Evolutionary conservation across 2,888 invertebrate species (phyloP).

Genomic region (Amphipyra tragopoginis): DNA sequence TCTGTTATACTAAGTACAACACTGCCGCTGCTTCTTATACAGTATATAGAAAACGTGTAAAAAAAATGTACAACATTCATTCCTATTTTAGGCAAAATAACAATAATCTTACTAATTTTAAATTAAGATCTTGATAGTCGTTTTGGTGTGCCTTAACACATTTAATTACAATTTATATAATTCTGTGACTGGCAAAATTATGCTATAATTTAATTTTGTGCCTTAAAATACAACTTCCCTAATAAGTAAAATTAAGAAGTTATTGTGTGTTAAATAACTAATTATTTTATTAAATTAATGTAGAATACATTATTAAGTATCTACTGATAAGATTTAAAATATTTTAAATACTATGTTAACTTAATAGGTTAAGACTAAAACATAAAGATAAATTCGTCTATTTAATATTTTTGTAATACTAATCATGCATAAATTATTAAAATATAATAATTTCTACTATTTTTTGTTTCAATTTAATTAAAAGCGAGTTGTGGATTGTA

Average conservation of each 20-base stretch:
- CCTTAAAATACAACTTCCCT: constrained; percentile 32
- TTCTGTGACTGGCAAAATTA: neutral
- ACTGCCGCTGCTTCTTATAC: too few species aligned
- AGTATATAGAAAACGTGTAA: neutral
- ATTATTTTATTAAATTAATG: constrained; percentile 11
- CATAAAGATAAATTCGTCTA: neutral
- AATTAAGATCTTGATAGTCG: constrained; percentile 14
- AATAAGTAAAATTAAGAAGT: neutral
- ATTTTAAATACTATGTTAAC: too few species aligned
- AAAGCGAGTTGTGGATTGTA: too few species aligned
- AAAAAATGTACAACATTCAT: constrained; percentile 25
- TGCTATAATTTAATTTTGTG: constrained; percentile 18
- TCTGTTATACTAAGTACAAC: too few species aligned
- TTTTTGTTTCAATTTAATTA: too few species aligned
- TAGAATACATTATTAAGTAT: neutral
- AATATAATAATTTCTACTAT: constrained; percentile 15
- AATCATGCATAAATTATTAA: constrained; percentile 10
- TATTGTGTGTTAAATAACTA: neutral
- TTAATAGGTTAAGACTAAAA: constrained; percentile 5
- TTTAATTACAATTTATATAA: neutral
- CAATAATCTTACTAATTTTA: constrained; percentile 5
- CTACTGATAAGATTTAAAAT: neutral
- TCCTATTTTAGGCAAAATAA: neutral
- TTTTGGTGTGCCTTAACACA: neutral
- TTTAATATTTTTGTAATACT: constrained; percentile 20